Evolutionary conservation across 2,888 invertebrate genomes (phyloP).

Genomic region (Ormyrus rosae): DNA sequence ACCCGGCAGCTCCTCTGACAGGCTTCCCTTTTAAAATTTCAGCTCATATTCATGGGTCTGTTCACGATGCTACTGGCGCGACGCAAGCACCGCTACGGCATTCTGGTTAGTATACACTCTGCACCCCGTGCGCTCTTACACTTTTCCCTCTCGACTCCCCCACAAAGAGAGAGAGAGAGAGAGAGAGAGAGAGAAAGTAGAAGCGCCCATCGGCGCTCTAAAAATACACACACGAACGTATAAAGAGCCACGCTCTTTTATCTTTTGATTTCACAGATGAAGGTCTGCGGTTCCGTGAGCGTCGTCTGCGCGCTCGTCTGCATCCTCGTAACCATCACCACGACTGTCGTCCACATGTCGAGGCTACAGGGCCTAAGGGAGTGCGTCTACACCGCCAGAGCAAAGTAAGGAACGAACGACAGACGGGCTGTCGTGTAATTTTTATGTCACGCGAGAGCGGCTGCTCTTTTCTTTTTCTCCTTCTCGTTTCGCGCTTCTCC

Average conservation of each 20-base stretch:
- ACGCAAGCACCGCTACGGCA: slow-evolving; percentile 89
- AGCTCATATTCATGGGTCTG: slow-evolving; percentile 91
- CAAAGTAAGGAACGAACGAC: slow-evolving; percentile 64
- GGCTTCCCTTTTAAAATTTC: slow-evolving; percentile 57
- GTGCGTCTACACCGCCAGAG: slow-evolving; percentile 85
- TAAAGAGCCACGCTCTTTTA: slow-evolving; percentile 9
- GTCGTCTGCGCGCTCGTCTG: slow-evolving; percentile 91
- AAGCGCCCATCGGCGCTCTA: neutral
- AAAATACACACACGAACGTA: slow-evolving; percentile 27
- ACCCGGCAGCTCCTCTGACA: too few species aligned
- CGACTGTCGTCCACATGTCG: slow-evolving; percentile 93
- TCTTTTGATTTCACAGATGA: slow-evolving; percentile 80
- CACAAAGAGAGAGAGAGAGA: neutral
- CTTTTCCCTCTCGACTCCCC: neutral
- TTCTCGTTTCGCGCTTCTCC: neutral
- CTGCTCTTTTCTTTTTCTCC: neutral
- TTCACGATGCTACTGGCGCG: slow-evolving; percentile 91
- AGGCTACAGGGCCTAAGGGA: slow-evolving; percentile 90
- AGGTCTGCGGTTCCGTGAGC: slow-evolving; percentile 92
- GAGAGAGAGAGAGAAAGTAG: neutral
- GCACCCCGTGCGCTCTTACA: too few species aligned
- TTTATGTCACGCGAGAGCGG: neutral
- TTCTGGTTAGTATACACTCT: slow-evolving; percentile 83
- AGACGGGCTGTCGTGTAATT: neutral
- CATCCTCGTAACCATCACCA: slow-evolving; percentile 92